Conservation (phyloP, 92 coral and sea anemone species). For the Epizoanthus stellaris region DNA sequence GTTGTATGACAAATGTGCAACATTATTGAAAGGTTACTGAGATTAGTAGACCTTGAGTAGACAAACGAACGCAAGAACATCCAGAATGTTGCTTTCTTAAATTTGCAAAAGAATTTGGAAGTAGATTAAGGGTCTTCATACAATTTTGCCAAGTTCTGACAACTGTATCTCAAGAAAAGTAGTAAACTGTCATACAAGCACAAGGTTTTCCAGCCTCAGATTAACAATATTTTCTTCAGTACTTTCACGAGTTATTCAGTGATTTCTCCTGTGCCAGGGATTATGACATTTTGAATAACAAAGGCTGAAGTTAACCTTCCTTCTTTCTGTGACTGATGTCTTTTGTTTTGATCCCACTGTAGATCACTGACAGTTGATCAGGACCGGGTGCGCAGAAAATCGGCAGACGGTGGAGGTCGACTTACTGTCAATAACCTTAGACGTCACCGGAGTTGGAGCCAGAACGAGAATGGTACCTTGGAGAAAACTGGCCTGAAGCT, state of each 20-base stretch:
- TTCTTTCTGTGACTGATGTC: background rate
- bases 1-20: no score
- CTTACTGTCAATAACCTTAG: background rate
- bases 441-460: slow-evolving; percentile 37
- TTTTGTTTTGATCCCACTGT: background rate
- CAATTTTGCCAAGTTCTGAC: no score
- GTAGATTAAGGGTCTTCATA: no score
- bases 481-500: slow-evolving; percentile 41
- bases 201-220: no score
- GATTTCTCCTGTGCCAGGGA: background rate
- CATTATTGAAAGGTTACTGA: no score
- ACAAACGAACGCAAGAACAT: no score
- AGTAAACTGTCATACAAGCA: no score
- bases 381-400: slow-evolving; percentile 1
- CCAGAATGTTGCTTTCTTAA: no score
- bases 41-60: no score
- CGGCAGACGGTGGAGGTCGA: slow-evolving; percentile 1
- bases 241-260: background rate
- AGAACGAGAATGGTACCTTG: slow-evolving; percentile 7
- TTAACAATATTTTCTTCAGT: no score
- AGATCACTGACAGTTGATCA: slow-evolving; percentile 28
- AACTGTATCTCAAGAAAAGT: no score
- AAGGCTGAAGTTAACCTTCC: background rate
- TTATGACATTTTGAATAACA: background rate
- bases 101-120: no score